Base-by-base conservation (phyloP, 2,113 vertebrate genomes). In the Alligator mississippiensis region DNA sequence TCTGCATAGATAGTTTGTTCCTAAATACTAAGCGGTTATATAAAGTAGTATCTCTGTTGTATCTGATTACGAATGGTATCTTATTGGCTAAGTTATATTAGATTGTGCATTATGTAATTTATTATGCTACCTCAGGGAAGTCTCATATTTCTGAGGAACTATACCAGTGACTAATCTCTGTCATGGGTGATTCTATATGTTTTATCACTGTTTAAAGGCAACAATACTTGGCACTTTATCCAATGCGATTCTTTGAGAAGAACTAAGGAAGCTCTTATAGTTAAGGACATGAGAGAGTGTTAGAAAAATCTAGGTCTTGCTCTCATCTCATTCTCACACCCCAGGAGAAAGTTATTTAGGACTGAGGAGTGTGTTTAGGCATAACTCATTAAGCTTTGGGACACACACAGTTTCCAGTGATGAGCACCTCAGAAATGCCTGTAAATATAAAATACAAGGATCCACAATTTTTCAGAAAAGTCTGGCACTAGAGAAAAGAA, bases 361-460 rank as follows among this genome's bases (percentile, higher is more conserved):
- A 38, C 62, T n/a, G 59, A 4, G 0, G 0, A 9, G 15, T 8
- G 17, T 24, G 19, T 34, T 77, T 57, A 24, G 64, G 3, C 12
- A 62, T 59, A 6, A 24, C 82, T 47, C 60, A 27, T 64, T 34
- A 64, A 54, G 4, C 2, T 76, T 84, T 55, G 30, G 59, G 4
- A 77, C 5, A 25, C 47, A 27, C 30, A 28, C 30, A 3, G 4
- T 21, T 4, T 15, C 27, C 28, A 54, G 15, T 21, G 86, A 59
- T 0, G 0, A 84, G 55, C 0, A 63, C 24, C 2, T 1, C 57
- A 89, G 59, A 89, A 78, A 61, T 60, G 21, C 13, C 0, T 19
- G 68, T 15, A 25, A 11, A 47, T 47, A 47, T 12, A 74, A 74
- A 60, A 25, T 28, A 28, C 8, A 47, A 27, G 74, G 76, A 77